phyloP scores from a whole-genome alignment of 2,113 vertebrate species.

The Barbus barbus region DNA sequence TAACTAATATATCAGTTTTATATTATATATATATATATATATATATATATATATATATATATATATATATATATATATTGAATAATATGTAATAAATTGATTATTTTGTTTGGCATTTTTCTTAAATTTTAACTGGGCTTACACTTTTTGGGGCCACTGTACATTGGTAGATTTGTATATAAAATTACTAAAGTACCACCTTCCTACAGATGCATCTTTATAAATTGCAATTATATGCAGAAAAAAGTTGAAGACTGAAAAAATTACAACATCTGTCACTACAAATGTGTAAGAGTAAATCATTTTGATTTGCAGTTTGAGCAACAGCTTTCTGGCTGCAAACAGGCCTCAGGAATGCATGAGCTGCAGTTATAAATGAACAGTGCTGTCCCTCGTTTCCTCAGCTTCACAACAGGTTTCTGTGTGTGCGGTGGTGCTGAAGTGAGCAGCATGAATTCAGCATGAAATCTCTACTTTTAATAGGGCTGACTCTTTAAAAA shows the following conservation, averaged over 20 bases:
- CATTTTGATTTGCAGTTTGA: neutral
- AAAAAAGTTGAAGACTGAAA: neutral
- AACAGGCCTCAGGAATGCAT: slow-evolving; percentile 7
- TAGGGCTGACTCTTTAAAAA: slow-evolving; percentile 32
- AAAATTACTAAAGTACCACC: neutral
- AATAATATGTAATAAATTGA: too few relatives aligned
- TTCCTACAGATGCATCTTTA: neutral
- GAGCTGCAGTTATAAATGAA: neutral
- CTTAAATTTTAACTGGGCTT: neutral
- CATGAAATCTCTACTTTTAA: slow-evolving; percentile 5
- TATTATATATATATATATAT: neutral
- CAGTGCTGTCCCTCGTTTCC: too few relatives aligned
- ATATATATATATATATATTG: too few relatives aligned
- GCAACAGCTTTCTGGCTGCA: slow-evolving; percentile 24
- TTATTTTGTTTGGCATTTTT: too few relatives aligned
- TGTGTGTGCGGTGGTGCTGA: too few relatives aligned
- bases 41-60: too few relatives aligned
- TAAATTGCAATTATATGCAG: neutral
- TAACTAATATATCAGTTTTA: too few relatives aligned
- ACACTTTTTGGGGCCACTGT: neutral
- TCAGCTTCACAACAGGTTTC: too few relatives aligned
- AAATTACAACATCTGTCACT: neutral
- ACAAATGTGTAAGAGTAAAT: neutral
- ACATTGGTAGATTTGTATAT: neutral
- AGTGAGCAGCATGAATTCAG: slow-evolving; percentile 39